phyloP scores from a whole-genome alignment of 2,113 vertebrate species.

The Ceyx cyanopectus region DNA sequence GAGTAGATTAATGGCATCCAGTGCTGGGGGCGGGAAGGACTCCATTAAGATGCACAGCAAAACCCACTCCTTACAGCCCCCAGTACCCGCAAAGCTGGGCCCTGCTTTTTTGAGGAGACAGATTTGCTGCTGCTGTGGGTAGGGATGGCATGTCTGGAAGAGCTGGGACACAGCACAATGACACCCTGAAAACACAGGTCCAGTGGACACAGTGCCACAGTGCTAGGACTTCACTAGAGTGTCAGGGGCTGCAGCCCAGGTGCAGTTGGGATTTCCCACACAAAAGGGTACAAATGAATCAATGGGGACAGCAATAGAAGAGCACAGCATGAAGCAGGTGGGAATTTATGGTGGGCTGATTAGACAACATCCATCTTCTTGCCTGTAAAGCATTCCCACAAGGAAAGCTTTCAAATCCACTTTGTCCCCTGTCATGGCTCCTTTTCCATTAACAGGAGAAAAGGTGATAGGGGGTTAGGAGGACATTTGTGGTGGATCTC shows the following conservation, averaged over 20 bases:
- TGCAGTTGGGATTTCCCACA: too few species aligned
- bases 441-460: not conserved
- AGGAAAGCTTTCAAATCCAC: not conserved
- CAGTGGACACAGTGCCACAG: rapidly evolving
- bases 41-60: slow-evolving; percentile 44
- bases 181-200: rapidly evolving
- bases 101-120: slow-evolving; percentile 39
- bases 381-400: slow-evolving; percentile 25
- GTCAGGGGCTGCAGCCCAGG: rapidly evolving
- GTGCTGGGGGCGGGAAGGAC: slow-evolving; percentile 49
- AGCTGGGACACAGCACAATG: rapidly evolving
- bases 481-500: not conserved
- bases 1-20: slow-evolving; percentile 71
- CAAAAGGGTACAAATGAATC: too few species aligned
- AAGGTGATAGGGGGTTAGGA: not conserved
- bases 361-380: slow-evolving; percentile 48
- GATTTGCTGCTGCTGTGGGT: slow-evolving; percentile 46
- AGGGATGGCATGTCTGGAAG: not conserved
- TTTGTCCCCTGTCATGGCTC: slow-evolving; percentile 14
- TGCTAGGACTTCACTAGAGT: not conserved
- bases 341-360: not conserved
- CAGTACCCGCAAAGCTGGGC: not conserved
- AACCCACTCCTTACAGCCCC: not conserved
- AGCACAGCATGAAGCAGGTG: not conserved
- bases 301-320: not conserved